A percentile compares a stretch with the other conserved stretches of the same genome.
These are phyloP conservation scores for Rotaria sp. DNA, from an alignment of 2,888 invertebrate species.

Conservation along the genomic window DNA sequence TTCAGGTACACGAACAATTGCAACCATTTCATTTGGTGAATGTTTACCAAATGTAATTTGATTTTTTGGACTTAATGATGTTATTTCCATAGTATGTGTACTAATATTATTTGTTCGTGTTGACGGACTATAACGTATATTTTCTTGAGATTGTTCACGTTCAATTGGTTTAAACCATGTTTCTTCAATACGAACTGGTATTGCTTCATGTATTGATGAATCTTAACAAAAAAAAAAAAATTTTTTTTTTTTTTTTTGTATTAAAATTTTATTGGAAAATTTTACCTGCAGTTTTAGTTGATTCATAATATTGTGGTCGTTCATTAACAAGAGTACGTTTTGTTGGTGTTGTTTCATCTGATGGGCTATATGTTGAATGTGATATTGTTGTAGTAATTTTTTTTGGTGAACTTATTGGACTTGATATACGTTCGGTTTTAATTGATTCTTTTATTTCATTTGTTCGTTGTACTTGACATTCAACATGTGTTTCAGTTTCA, in stretches of 20 bases:
- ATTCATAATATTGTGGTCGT: background rate
- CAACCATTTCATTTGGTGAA: conserved; percentile 38
- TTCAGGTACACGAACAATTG: conserved; percentile 36
- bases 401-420: background rate
- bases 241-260: too few relatives aligned
- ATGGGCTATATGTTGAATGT: background rate
- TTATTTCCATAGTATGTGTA: background rate
- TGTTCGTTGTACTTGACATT: conserved; percentile 2
- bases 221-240: background rate
- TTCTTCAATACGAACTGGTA: background rate
- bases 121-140: background rate
- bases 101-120: background rate
- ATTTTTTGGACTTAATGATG: background rate
- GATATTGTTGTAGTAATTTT: background rate
- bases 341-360: background rate
- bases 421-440: background rate
- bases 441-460: conserved; percentile 9
- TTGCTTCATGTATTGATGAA: background rate
- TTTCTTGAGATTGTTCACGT: background rate
- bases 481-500: conserved; percentile 18
- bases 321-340: background rate
- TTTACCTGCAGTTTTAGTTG: background rate
- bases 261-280: background rate
- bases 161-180: background rate
- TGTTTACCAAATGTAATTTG: conserved; percentile 35